phyloP scores from a whole-genome alignment of 2,797 vertebrate genomes.

The Smutsia temminckii region DNA sequence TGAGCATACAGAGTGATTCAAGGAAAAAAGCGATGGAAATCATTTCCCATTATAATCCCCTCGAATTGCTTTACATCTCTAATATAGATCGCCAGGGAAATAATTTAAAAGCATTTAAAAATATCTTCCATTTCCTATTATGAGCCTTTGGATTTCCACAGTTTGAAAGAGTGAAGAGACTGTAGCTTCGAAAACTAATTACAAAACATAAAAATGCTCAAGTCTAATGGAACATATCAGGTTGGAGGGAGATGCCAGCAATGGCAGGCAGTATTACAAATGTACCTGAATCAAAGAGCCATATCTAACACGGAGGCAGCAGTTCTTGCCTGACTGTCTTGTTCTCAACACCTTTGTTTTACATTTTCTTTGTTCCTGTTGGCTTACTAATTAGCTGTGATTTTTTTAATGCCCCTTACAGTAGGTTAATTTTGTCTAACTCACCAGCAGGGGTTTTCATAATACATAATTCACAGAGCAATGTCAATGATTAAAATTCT shows the following conservation, averaged over 20 bases:
- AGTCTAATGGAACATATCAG: conserved; percentile 84
- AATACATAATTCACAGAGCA: conserved; percentile 89
- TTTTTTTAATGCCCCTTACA: conserved; percentile 87
- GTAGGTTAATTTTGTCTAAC: conserved; percentile 89
- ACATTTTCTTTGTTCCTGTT: conserved; percentile 87
- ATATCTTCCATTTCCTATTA: conserved; percentile 88
- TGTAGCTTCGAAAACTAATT: conserved; percentile 88
- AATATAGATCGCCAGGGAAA: conserved; percentile 89
- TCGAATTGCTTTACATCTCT: conserved; percentile 85
- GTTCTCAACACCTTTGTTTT: conserved; percentile 83
- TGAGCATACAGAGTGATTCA: conserved; percentile 81
- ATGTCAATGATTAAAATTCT: conserved; percentile 89
- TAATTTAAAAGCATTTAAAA: conserved; percentile 89
- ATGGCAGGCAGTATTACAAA: conserved; percentile 55
- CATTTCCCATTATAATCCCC: conserved; percentile 86
- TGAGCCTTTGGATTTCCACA: conserved; percentile 87
- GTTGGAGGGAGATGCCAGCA: conserved; percentile 76
- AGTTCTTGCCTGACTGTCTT: conserved; percentile 78
- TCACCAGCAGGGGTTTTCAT: conserved; percentile 89
- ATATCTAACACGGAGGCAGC: conserved; percentile 69
- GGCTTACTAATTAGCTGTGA: conserved; percentile 87
- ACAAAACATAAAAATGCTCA: conserved; percentile 86
- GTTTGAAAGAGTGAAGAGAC: conserved; percentile 85
- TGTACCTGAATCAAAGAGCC: conserved; percentile 71
- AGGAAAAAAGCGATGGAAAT: conserved; percentile 81